Conservation (phyloP, 2,797 vertebrate species). For the Margarornis squamiger region DNA sequence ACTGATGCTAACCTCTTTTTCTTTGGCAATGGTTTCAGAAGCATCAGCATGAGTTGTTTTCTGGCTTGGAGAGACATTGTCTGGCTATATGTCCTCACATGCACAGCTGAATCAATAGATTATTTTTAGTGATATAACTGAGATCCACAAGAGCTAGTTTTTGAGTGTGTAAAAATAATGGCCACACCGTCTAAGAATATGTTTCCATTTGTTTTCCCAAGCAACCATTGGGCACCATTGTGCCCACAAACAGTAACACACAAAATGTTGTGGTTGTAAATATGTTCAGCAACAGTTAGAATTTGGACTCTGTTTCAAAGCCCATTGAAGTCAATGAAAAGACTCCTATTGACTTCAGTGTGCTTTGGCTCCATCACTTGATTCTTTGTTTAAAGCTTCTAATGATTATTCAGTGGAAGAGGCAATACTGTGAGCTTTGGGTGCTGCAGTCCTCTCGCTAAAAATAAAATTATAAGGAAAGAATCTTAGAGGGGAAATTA, state of each 20-base stretch:
- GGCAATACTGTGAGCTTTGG: neutral
- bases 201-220: constrained; percentile 9
- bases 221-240: neutral
- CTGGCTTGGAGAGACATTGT: neutral
- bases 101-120: neutral
- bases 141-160: neutral
- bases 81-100: neutral
- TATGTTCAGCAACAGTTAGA: constrained; percentile 25
- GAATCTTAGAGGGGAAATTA: neutral
- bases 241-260: neutral
- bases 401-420: constrained; percentile 35
- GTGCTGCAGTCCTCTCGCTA: neutral
- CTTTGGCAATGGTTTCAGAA: constrained; percentile 5
- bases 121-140: neutral
- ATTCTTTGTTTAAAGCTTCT: constrained; percentile 47
- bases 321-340: constrained; percentile 42
- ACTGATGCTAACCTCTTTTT: neutral
- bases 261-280: constrained; percentile 39
- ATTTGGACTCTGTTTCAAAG: constrained; percentile 48
- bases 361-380: constrained; percentile 35
- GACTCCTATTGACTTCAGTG: constrained; percentile 26
- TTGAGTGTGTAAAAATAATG: neutral
- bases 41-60: neutral
- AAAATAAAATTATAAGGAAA: constrained; percentile 14
- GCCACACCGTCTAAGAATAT: neutral